A percentile compares a stretch with the other conserved stretches of the same genome.
phyloP scores from a whole-genome alignment of 2,888 invertebrate genomes.

The Bruchidius siliquastri region DNA sequence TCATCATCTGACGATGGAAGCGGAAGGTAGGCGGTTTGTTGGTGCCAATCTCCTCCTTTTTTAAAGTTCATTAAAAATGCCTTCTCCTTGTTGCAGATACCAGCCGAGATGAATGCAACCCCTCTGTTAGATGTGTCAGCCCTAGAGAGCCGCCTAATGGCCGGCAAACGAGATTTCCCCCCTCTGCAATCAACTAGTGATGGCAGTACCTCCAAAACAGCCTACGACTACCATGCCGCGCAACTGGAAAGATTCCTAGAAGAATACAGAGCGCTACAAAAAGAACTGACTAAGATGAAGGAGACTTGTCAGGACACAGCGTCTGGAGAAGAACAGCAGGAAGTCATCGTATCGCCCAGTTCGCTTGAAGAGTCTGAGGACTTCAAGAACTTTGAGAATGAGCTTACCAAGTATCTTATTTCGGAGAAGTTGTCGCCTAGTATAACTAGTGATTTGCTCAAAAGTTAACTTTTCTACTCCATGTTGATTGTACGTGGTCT shows the following conservation, averaged over 20 bases:
- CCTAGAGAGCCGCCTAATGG: slow-evolving; percentile 45
- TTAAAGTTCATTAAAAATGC: too few relatives aligned
- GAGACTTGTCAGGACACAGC: slow-evolving; percentile 59
- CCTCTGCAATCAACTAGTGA: slow-evolving; percentile 17
- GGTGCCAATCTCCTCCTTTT: too few relatives aligned
- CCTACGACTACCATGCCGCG: slow-evolving; percentile 74
- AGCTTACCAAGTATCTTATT: slow-evolving; percentile 45
- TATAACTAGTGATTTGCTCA: slow-evolving; percentile 26
- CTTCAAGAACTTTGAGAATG: slow-evolving; percentile 54
- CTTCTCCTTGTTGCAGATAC: neutral
- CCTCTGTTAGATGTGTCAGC: slow-evolving; percentile 59
- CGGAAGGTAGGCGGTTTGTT: too few relatives aligned
- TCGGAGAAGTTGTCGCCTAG: slow-evolving; percentile 33
- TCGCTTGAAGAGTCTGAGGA: slow-evolving; percentile 48
- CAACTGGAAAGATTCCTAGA: slow-evolving; percentile 75
- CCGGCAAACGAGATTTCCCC: slow-evolving; percentile 23
- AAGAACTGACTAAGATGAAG: slow-evolving; percentile 76
- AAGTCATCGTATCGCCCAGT: slow-evolving; percentile 46
- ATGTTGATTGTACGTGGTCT: too few relatives aligned
- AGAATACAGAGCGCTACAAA: slow-evolving; percentile 71
- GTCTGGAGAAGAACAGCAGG: slow-evolving; percentile 3
- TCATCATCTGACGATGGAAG: too few relatives aligned
- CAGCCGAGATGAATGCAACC: slow-evolving; percentile 48
- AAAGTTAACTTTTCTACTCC: slow-evolving; percentile 20
- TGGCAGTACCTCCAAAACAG: slow-evolving; percentile 29